Evolutionary conservation across 2,888 invertebrate genomes (phyloP).

Genomic region (Brachyptera putata): DNA sequence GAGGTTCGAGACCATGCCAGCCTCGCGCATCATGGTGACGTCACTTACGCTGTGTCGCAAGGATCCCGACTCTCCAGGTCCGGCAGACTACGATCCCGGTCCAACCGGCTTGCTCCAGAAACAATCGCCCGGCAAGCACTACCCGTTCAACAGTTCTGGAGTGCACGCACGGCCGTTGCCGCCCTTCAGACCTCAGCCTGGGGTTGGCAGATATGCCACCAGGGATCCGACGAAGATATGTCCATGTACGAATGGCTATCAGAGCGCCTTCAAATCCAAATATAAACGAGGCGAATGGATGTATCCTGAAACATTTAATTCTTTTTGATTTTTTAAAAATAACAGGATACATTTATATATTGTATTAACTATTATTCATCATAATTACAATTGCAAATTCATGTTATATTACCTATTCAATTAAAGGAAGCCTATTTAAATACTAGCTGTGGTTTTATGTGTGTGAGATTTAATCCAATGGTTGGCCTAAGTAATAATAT

Average conservation of each 20-base stretch:
- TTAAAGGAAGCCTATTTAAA: too few relatives aligned
- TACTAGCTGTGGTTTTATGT: too few relatives aligned
- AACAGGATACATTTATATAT: too few relatives aligned
- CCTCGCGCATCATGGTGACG: conserved; percentile 48
- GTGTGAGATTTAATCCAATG: too few relatives aligned
- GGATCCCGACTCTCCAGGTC: conserved; percentile 51
- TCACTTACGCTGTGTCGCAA: conserved; percentile 50
- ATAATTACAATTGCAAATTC: too few relatives aligned
- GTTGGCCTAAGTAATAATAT: too few relatives aligned
- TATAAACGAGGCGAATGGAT: conserved; percentile 1
- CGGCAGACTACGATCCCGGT: conserved; percentile 45
- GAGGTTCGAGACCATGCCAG: conserved; percentile 37
- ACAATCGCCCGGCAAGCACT: background rate
- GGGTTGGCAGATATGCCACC: background rate
- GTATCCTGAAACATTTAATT: background rate
- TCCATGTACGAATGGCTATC: background rate
- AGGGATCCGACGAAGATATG: background rate
- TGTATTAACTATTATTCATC: too few relatives aligned
- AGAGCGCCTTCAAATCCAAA: background rate
- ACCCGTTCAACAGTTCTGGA: background rate
- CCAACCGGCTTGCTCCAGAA: background rate
- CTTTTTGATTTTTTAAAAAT: too few relatives aligned
- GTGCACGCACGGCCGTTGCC: background rate
- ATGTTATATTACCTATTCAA: too few relatives aligned
- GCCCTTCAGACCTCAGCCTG: conserved; percentile 1